Percentiles rank a stretch among this genome's conserved stretches.
phyloP scores from a whole-genome alignment of 2,888 invertebrate genomes.

The Drosophila tanythrix region DNA sequence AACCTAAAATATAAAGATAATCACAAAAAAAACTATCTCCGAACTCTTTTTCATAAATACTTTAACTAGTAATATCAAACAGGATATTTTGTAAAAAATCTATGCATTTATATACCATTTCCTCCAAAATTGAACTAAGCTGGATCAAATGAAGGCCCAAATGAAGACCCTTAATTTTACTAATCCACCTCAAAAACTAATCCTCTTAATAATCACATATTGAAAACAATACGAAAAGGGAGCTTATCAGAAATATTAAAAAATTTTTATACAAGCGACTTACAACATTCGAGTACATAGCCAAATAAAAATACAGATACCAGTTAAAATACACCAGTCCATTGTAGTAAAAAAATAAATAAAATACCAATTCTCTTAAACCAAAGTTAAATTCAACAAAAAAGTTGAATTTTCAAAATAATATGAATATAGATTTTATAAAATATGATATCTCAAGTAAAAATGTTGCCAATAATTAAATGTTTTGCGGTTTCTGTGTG shows the following conservation, averaged over 20 bases:
- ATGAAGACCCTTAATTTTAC: neutral
- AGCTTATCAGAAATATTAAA: constrained; percentile 51
- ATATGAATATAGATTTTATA: constrained; percentile 27
- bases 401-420: constrained; percentile 2
- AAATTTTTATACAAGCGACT: constrained; percentile 34
- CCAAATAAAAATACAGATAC: constrained; percentile 10
- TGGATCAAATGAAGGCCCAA: neutral
- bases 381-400: neutral
- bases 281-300: constrained; percentile 12
- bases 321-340: constrained; percentile 18
- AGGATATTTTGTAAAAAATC: constrained; percentile 23
- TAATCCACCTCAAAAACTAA: constrained; percentile 13
- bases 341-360: constrained; percentile 5
- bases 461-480: constrained; percentile 67
- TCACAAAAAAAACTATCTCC: neutral
- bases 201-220: constrained; percentile 8
- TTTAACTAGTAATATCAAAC: neutral
- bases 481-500: constrained; percentile 70
- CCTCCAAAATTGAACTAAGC: constrained; percentile 6
- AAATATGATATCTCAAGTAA: constrained; percentile 37
- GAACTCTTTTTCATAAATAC: constrained; percentile 1
- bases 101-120: constrained; percentile 38
- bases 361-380: neutral
- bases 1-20: constrained; percentile 5
- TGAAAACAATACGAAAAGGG: constrained; percentile 19